Evolutionary conservation across 2,113 vertebrate genomes (phyloP), one percentile per base, ranked within the genome.

Genomic region (Lucifuga dentata): DNA sequence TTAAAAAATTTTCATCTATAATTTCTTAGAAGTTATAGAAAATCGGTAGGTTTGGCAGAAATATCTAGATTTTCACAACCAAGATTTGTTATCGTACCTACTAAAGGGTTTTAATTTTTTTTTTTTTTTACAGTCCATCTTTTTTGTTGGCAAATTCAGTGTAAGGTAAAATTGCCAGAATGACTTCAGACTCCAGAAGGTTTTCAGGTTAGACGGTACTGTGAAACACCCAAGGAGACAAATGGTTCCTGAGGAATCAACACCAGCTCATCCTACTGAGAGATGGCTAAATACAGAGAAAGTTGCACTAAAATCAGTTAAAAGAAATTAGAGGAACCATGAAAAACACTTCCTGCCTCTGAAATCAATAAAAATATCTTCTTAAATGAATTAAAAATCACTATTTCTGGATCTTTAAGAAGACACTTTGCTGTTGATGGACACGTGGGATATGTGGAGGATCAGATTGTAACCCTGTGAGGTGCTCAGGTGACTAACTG

Each of bases 271-370:
- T 15, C 48, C 33, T 2, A 11, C 33, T 35, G 33, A 35, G 33
- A 8, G 10, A 20, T 75, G 51, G 44, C 24, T 21, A 9, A 53
- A 67, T 12, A 2, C 19, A 46, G 66, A 76, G 53, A 58, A 51
- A 64, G 29, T 35, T 55, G 33, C 33, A 71, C 53, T 75, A 49
- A 79, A 77, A 77, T 79, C 40, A 81, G 35, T 53, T 38, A 11
- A 55, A 57, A 76, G 52, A 62, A 68, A 72, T 44, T 56, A 26
- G 24, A 57, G 46, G 36, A 57, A 45, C 36, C 53, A 48, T 71
- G 23, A 39, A 13, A 74, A 66, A 58, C n/a, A 29, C 26, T 29
- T 29, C 40, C 68, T 58, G 13, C 29, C 32, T 39, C 40, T 45
- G 38, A 65, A 61, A 68, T 62, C 52, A 32, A 33, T 44, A 49